Base-by-base conservation (phyloP, 2,888 invertebrate species). In the Sesia bembeciformis region DNA sequence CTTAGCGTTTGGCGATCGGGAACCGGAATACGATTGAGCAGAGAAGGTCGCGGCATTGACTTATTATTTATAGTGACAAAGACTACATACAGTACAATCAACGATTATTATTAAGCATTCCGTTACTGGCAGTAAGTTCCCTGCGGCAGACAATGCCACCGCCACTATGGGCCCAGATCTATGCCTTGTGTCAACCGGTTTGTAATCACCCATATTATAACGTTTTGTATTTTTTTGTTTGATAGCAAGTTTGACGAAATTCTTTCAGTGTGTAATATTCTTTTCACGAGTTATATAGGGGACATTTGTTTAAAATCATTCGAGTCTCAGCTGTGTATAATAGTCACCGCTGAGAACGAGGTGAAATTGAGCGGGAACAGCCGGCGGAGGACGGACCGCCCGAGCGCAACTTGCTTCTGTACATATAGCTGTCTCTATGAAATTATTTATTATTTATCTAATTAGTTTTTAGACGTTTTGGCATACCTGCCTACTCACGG, bases 401-500 rank as follows among this genome's bases (percentile, higher is more conserved):
- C 65, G 69, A 67, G 78, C 78, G 84, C 80, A 70, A 73, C 73
- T 69, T 78, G 89, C 88, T 88, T 89, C 69, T 89, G 89, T 89
- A 89, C 57, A 89, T 87, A 87, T 66, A 75, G 86, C 88, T 84
- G 70, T 82, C 76, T 79, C 62, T 65, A 77, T 68, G 68, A 81
- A 78, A 82, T 77, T 86, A 89, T 87, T 89, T 88, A 89, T 88
- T 88, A 82, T 84, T 86, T 86, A 81, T 80, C 75, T 23, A 58
- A 72, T 78, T 82, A 83, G 75, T 77, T 75, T 62, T 57, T 84
- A 81, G 23, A 2, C 23, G 23, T 23, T 23, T 23, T 23, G 23
- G 23, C 23, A 23, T 23, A 23, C 23, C 23, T 23, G 2, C 23
- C 23, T 23, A 23, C 23, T 23, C 23, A 23, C 23, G 23, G 23